Evolutionary conservation across 2,797 vertebrate genomes (phyloP).

Genomic region (Prionace glauca): DNA sequence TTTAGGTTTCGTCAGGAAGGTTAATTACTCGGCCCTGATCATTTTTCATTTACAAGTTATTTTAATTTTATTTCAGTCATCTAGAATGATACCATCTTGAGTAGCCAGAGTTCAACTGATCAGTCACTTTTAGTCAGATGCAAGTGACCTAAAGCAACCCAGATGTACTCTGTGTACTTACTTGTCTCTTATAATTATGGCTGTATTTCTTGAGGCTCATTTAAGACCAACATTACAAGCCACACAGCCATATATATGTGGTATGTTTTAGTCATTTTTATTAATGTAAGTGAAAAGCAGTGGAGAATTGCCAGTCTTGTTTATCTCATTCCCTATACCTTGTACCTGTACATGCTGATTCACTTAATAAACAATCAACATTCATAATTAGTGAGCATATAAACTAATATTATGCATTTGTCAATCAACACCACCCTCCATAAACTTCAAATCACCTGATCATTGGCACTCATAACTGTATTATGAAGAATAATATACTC

Average conservation of each 20-base stretch:
- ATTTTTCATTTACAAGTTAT: slow-evolving; percentile 23
- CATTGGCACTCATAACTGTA: neutral
- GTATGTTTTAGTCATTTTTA: neutral
- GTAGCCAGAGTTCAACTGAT: neutral
- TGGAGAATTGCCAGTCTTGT: neutral
- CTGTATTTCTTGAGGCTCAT: neutral
- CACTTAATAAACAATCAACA: neutral
- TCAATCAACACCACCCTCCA: neutral
- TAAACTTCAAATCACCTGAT: neutral
- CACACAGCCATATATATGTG: neutral
- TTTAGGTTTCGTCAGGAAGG: neutral
- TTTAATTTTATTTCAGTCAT: slow-evolving; percentile 31
- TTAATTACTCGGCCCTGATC: slow-evolving; percentile 23
- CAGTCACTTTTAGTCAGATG: slow-evolving; percentile 7
- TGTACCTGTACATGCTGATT: no score
- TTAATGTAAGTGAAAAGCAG: neutral
- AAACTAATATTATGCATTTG: neutral
- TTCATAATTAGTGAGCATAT: neutral
- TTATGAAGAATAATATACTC: neutral
- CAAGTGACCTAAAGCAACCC: neutral
- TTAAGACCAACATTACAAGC: neutral
- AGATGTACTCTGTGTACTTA: neutral
- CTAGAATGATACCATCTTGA: slow-evolving; percentile 3
- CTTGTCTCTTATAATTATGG: neutral
- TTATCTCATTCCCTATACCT: neutral